Conservation (phyloP, 1,140 invertebrate genomes). For the Archivesica marissinica region DNA sequence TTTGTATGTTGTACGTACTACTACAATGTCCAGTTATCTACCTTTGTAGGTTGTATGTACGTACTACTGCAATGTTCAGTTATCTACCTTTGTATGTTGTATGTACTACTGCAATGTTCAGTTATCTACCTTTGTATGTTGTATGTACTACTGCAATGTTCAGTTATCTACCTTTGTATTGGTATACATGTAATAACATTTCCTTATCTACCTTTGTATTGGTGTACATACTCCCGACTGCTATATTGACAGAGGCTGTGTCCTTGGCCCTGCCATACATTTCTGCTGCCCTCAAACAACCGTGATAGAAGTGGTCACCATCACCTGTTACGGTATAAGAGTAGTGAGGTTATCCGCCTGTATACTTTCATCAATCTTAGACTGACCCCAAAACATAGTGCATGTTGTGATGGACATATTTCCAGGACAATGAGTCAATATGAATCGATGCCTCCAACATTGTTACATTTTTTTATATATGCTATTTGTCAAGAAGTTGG, state of each 20-base stretch:
- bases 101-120: not conserved
- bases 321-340: conserved; percentile 26
- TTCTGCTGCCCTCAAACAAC: conserved; percentile 29
- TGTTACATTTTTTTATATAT: no score
- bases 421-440: no score
- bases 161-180: no score
- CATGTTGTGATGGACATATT: no score
- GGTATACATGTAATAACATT: not conserved
- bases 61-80: not conserved
- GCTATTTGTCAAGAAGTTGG: no score
- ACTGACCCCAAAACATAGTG: no score
- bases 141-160: not conserved
- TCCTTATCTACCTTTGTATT: conserved; percentile 41
- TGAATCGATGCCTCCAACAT: no score
- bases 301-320: conserved; percentile 39
- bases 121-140: not conserved
- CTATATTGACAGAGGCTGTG: conserved; percentile 41
- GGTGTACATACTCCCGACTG: conserved; percentile 48
- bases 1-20: no score
- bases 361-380: no score
- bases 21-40: not conserved
- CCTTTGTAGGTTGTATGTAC: not conserved
- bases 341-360: no score
- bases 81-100: not conserved
- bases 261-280: conserved; percentile 38